A percentile compares a stretch with the other conserved stretches of the same genome.
phyloP scores from a whole-genome alignment of 1,140 invertebrate species.

The Cydia strobilella region DNA sequence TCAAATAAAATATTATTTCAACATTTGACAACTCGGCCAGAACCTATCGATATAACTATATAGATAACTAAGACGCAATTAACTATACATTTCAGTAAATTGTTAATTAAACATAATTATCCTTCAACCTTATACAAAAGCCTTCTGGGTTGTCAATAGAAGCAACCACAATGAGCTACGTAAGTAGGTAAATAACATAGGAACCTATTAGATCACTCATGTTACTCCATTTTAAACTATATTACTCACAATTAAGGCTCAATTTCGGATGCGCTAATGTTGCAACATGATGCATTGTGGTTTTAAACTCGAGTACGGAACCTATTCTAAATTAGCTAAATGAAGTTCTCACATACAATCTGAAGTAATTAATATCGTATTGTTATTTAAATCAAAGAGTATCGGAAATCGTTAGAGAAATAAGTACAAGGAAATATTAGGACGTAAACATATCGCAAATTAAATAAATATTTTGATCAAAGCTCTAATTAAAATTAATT shows the following conservation, averaged over 20 bases:
- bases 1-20: no score
- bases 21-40: no score
- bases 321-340: not conserved
- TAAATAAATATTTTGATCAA: not conserved
- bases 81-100: not conserved
- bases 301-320: not conserved
- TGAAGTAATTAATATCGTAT: slow-evolving; percentile 6
- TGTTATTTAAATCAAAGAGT: not conserved
- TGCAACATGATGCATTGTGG: not conserved
- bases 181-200: not conserved
- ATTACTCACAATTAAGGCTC: not conserved
- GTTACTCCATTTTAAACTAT: not conserved
- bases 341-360: not conserved
- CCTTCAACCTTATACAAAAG: not conserved
- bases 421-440: not conserved
- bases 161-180: not conserved
- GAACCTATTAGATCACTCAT: not conserved
- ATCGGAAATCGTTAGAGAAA: not conserved
- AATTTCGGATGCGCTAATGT: not conserved
- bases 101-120: not conserved
- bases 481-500: no score
- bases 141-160: not conserved
- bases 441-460: not conserved
- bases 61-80: not conserved
- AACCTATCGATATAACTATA: no score